These are phyloP conservation scores for Doryteuthis pealeii DNA, from an alignment of 1,140 invertebrate genomes.

Conservation along the genomic window DNA sequence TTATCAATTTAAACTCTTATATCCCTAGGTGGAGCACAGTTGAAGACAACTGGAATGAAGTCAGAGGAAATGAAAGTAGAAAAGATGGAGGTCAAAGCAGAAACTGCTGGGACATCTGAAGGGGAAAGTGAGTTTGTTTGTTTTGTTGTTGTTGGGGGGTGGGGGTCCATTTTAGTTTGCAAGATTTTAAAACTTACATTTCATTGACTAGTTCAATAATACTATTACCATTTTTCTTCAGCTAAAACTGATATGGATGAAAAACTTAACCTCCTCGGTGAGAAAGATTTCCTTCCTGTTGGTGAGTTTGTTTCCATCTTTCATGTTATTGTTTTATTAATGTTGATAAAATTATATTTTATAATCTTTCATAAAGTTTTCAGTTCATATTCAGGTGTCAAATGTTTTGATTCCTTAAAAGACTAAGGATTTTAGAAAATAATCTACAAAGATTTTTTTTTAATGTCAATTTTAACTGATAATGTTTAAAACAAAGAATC, in stretches of 20 bases:
- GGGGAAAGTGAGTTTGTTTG: slow-evolving; percentile 17
- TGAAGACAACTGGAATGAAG: slow-evolving; percentile 54
- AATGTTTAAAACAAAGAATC: no score
- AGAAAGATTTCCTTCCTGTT: slow-evolving; percentile 90
- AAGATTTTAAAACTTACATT: slow-evolving; percentile 27
- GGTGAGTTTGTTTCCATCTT: slow-evolving; percentile 34
- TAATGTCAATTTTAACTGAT: no score
- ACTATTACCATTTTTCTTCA: slow-evolving; percentile 14
- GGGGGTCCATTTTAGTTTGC: slow-evolving; percentile 24
- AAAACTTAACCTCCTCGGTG: slow-evolving; percentile 65
- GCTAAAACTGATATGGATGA: slow-evolving; percentile 38
- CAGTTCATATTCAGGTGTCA: no score
- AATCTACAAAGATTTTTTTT: no score
- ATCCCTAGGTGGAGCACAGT: slow-evolving; percentile 54
- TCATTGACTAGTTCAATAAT: background rate
- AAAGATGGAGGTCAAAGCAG: slow-evolving; percentile 22
- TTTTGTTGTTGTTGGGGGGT: slow-evolving; percentile 26
- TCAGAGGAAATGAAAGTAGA: slow-evolving; percentile 50
- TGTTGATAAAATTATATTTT: no score
- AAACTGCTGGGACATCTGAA: slow-evolving; percentile 28
- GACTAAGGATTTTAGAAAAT: no score
- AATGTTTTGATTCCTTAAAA: no score
- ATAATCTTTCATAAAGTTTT: no score
- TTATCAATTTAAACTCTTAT: no score
- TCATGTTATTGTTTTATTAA: slow-evolving; percentile 1